Base-by-base conservation (phyloP, 2,113 vertebrate genomes). In the Tetrao urogallus region DNA sequence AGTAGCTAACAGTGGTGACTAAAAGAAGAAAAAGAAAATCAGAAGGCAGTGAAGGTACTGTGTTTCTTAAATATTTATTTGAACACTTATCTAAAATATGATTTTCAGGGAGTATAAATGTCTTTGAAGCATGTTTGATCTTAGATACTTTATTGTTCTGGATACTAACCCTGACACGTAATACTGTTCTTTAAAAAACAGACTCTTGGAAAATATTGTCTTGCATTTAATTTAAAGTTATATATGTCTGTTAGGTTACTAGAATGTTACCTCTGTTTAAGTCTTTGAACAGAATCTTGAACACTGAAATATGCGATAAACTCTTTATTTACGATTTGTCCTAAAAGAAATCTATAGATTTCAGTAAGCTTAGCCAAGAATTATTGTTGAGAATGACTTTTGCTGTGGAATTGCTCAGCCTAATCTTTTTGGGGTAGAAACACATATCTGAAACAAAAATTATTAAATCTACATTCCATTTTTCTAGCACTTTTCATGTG, bases 401-500 rank as follows among this genome's bases (percentile, higher is more conserved):
- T 85, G 1, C 12, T 82, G 43, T 45, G 25, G n/a, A 61, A 79
- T 0, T 82, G 52, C 16, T 70, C 36, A 61, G 36, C 36, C 32
- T 85, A 34, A 73, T 76, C 10, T 78, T 76, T 86, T 60, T 36
- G 7, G 3, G 4, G 17, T 52, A 15, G 38, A 76, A 50, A 27
- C 30, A 2, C 42, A 34, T 38, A 13, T 8, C 38, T 87, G 50
- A 79, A 57, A 82, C 21, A 79, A 40, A 34, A 86, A 64, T 40
- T 50, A 45, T 34, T 89, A 82, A 85, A 91, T 50, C 34, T 43
- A 24, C 18, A 32, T 82, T 87, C 36, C 36, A 90, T 89, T 82
- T 88, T 93, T 93, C 47, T 82, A 43, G 6, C 17, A 63, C 43
- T 84, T 92, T 78, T 32, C 71, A 60, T 70, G 82, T 87, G 78